Base-by-base conservation (phyloP, 2,888 invertebrate species). In the Dryocosmus kuriphilus region DNA sequence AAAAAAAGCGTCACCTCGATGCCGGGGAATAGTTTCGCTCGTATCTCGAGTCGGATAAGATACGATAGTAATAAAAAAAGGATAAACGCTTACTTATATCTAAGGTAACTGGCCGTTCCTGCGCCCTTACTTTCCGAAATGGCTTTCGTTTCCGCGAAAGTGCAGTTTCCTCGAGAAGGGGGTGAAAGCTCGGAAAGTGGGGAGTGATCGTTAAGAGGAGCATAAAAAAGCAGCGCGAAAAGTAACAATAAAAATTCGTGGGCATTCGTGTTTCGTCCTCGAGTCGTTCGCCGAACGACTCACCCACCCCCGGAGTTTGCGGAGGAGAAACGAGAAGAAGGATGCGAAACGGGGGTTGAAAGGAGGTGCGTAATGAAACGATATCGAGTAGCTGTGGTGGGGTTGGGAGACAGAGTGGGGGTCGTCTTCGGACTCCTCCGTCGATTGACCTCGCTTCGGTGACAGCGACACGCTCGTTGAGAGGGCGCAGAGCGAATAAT, bases 191-290 rank as follows among this genome's bases (percentile, higher is more conserved):
- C 60, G 11, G 16, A 46, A 63, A 73, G 74, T 51, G 61, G 16
- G 71, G 27, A 22, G 35, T 84, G 84, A 85, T 86, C 87, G 88
- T 87, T 87, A 88, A 88, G 86, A 87, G 87, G 84, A 83, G 87
- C 86, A 85, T 87, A 88, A 88, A 88, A 88, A 86, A 87, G 85
- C 85, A 85, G 86, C 87, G 87, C 88, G 89, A 89, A 89, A 88
- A 88, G 90, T 87, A 90, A 91, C 90, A 89, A 90, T 91, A 91
- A 91, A 91, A 91, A 90, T 91, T 91, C 90, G 90, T 88, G 87
- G 87, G 86, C 88, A 88, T 89, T 89, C 90, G 89, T 89, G 89
- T 89, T 89, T 89, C 87, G 88, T 88, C 89, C 88, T 87, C 80
- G 85, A 79, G 84, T 81, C 83, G 84, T 62, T 81, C 80, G 80